These are phyloP conservation scores for Zapus hudsonius DNA, from an alignment of 2,113 vertebrate genomes.

Conservation along the genomic window DNA sequence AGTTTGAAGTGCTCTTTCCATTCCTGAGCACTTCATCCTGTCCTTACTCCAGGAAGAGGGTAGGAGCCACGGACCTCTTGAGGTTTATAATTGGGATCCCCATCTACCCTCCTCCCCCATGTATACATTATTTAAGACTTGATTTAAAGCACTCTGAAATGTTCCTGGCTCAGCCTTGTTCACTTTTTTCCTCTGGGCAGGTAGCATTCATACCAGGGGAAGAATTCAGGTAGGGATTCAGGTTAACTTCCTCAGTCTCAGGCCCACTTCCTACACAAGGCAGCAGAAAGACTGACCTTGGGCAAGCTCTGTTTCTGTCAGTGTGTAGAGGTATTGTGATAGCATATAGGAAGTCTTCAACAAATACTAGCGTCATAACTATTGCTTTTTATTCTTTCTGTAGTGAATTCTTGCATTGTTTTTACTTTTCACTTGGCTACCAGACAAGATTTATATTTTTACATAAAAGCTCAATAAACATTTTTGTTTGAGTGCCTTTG, in stretches of 20 bases:
- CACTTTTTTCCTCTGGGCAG: neutral
- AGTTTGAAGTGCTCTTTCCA: neutral
- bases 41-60: neutral
- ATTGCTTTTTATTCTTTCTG: neutral
- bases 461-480: neutral
- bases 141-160: neutral
- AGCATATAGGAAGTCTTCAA: neutral
- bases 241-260: neutral
- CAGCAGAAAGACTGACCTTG: neutral
- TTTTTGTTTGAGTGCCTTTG: conserved; percentile 1
- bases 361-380: neutral
- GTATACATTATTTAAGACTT: neutral
- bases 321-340: neutral
- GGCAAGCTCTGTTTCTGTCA: conserved; percentile 8
- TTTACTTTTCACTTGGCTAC: conserved; percentile 35
- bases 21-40: neutral
- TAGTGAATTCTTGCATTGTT: neutral
- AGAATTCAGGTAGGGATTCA: neutral
- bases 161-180: neutral
- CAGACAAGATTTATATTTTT: conserved; percentile 5
- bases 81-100: neutral
- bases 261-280: neutral
- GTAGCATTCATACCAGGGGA: neutral
- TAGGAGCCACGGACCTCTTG: neutral
- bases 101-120: neutral